Evolutionary conservation across 2,888 invertebrate genomes (phyloP).

Genomic region (Pammene fasciana): DNA sequence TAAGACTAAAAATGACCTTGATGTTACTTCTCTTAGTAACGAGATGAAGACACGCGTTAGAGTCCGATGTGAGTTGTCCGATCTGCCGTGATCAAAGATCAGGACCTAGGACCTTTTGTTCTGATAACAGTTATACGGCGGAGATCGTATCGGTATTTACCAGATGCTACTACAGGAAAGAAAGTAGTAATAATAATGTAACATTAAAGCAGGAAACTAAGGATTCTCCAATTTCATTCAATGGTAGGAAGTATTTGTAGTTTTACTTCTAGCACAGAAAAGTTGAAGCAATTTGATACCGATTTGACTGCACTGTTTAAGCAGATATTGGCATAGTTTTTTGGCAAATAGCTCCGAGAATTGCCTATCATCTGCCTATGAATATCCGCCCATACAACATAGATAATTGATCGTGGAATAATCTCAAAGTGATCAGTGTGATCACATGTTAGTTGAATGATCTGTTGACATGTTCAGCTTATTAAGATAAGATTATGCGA

Average conservation of each 20-base stretch:
- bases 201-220: not conserved
- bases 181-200: not conserved
- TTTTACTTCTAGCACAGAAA: too few species aligned
- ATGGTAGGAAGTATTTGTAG: too few species aligned
- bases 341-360: too few species aligned
- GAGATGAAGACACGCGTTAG: constrained; percentile 13
- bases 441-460: constrained; percentile 26
- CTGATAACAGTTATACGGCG: constrained; percentile 19
- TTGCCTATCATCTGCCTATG: too few species aligned
- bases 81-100: constrained; percentile 18
- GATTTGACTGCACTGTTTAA: too few species aligned
- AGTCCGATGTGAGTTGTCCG: constrained; percentile 10
- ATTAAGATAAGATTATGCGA: constrained; percentile 33
- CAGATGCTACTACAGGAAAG: not conserved
- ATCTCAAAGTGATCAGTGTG: not conserved
- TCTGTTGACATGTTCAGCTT: constrained; percentile 24
- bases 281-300: too few species aligned
- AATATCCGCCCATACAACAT: not conserved
- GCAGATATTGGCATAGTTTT: too few species aligned
- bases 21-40: constrained; percentile 4
- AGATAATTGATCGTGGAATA: constrained; percentile 1
- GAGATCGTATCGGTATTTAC: constrained; percentile 11
- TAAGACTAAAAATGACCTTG: too few species aligned
- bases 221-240: too few species aligned
- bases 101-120: constrained; percentile 14